phyloP scores from a whole-genome alignment of 2,797 vertebrate species.

The Alcedo quadribrachys region DNA sequence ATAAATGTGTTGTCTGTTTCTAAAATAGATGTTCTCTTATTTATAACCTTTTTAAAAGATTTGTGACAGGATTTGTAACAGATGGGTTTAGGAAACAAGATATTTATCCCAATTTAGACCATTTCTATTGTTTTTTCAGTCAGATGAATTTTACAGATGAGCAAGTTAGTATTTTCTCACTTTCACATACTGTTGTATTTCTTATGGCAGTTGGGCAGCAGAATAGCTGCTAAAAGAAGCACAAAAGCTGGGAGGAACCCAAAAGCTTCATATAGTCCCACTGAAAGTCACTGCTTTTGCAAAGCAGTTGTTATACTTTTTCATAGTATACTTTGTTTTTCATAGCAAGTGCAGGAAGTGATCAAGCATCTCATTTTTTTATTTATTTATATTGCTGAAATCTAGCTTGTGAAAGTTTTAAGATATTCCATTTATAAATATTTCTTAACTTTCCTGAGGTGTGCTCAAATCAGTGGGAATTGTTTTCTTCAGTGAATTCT shows the following conservation, averaged over 20 bases:
- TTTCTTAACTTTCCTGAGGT: not conserved
- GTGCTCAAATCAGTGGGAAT: not conserved
- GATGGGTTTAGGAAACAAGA: slow-evolving; percentile 65
- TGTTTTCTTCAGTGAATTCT: not conserved
- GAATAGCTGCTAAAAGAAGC: not conserved
- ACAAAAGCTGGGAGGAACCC: not conserved
- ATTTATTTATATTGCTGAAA: not conserved
- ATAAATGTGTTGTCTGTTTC: slow-evolving; percentile 72
- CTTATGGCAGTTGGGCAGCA: not conserved
- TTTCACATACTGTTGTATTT: not conserved
- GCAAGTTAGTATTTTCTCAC: slow-evolving; percentile 41
- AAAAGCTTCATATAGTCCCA: not conserved
- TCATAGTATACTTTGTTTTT: too few species aligned
- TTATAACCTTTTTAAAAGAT: slow-evolving; percentile 70
- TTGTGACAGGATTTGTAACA: slow-evolving; percentile 65
- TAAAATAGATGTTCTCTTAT: slow-evolving; percentile 75
- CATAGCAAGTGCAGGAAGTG: not conserved
- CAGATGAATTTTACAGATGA: slow-evolving; percentile 56
- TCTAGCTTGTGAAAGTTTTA: not conserved
- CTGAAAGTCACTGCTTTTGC: not conserved
- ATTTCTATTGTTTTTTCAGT: slow-evolving; percentile 53
- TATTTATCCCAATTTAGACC: slow-evolving; percentile 60
- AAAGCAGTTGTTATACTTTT: not conserved
- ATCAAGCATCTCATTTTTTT: not conserved
- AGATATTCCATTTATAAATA: not conserved